phyloP scores from a whole-genome alignment of 2,113 vertebrate species.

The Tachycineta bicolor region DNA sequence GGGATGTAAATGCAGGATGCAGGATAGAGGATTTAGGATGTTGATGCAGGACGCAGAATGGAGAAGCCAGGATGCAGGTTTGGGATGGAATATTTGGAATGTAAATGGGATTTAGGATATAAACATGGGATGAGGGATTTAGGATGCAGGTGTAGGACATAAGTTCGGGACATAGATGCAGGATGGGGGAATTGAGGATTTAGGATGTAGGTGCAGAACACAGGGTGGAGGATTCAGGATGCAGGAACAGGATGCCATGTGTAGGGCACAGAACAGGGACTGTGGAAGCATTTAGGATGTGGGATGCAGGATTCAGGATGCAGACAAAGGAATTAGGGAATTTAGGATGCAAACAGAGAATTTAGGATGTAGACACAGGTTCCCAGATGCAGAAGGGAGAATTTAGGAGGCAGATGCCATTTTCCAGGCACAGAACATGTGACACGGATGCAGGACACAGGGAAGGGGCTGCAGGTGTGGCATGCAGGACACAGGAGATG shows the following conservation, averaged over 20 bases:
- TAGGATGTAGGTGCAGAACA: not conserved
- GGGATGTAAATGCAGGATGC: not conserved
- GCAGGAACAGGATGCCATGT: not conserved
- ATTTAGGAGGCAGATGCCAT: not conserved
- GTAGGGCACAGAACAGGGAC: not conserved
- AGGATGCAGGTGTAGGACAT: not conserved
- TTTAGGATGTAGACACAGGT: not conserved
- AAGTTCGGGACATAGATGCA: not conserved
- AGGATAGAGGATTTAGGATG: not conserved
- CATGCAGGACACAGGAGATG: not conserved
- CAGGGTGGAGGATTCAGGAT: not conserved
- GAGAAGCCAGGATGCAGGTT: not conserved
- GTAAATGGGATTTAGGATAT: not conserved
- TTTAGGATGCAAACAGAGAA: not conserved
- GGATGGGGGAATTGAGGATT: fast-evolving
- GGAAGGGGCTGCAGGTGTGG: not conserved
- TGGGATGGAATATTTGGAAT: not conserved
- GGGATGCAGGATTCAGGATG: not conserved
- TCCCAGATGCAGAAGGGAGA: not conserved
- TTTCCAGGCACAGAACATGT: not conserved
- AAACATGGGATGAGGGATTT: not conserved
- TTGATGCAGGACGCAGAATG: not conserved
- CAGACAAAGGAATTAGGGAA: not conserved
- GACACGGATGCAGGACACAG: not conserved
- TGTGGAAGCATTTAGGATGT: not conserved